Conservation (phyloP, 1,140 invertebrate genomes). For the Aphidius gifuensis region DNA sequence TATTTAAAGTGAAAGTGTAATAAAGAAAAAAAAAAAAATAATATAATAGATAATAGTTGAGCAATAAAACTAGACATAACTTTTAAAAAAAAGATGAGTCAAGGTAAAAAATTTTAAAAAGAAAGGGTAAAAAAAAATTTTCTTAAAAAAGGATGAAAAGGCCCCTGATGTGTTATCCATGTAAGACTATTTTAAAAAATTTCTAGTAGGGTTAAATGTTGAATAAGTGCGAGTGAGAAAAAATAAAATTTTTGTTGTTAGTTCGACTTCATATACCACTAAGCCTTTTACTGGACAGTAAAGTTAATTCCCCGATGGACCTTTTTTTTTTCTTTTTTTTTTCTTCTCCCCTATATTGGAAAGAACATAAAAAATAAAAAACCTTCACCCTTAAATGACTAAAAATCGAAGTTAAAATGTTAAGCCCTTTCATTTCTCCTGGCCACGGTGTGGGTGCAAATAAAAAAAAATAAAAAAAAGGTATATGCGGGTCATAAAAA, state of each 20-base stretch:
- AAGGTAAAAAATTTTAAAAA: too few species aligned
- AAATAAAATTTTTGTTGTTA: constrained; percentile 25
- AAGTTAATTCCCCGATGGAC: constrained; percentile 42
- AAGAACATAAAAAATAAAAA: not conserved
- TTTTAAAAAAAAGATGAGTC: too few species aligned
- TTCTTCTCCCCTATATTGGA: not conserved
- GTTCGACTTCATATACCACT: constrained; percentile 33
- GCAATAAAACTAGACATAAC: too few species aligned
- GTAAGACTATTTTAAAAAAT: too few species aligned
- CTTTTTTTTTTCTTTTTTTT: constrained; percentile 6
- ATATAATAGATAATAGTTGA: too few species aligned
- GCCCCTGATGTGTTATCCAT: too few species aligned
- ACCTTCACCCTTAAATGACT: not conserved
- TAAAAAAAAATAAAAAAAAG: constrained; percentile 28
- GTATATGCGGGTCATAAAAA: not conserved
- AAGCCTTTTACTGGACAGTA: constrained; percentile 42
- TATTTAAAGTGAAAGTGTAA: too few species aligned
- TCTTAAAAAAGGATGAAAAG: too few species aligned
- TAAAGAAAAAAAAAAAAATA: too few species aligned
- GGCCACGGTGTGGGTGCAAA: constrained; percentile 19
- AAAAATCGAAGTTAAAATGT: constrained; percentile 9
- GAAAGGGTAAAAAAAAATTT: too few species aligned
- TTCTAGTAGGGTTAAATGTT: too few species aligned
- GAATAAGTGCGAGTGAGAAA: constrained; percentile 23
- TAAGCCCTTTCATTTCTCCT: constrained; percentile 28